Conservation (phyloP, 2,797 vertebrate species). For the Enteromius unitaeniatus region DNA sequence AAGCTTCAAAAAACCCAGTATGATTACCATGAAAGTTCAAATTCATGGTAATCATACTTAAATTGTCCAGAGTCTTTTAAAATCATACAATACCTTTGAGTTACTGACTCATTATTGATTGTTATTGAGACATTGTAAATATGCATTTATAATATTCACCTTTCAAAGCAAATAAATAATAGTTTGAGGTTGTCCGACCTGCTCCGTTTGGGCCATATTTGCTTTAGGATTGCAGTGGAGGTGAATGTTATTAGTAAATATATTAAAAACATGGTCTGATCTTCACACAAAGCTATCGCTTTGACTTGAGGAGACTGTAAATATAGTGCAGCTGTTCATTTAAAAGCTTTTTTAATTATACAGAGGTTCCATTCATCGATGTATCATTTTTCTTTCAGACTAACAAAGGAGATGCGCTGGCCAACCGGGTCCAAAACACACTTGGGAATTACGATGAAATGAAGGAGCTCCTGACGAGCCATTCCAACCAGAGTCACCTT, state of each 20-base stretch:
- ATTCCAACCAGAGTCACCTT: slow-evolving; percentile 83
- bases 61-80: background rate
- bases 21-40: background rate
- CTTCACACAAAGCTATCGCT: background rate
- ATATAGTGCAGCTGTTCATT: background rate
- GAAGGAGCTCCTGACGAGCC: slow-evolving; percentile 73
- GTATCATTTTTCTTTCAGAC: slow-evolving; percentile 78
- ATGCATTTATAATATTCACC: background rate
- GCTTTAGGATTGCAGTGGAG: background rate
- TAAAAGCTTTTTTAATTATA: background rate
- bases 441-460: slow-evolving; percentile 93
- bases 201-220: background rate
- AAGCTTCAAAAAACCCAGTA: background rate
- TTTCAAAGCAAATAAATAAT: background rate
- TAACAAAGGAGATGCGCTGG: slow-evolving; percentile 92
- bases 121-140: background rate
- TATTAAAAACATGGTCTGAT: background rate
- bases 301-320: background rate
- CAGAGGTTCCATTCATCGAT: background rate
- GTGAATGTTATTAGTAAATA: slow-evolving; percentile 1
- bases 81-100: background rate
- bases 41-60: no score
- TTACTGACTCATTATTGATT: background rate
- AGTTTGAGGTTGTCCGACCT: background rate
- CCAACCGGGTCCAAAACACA: slow-evolving; percentile 91